Evolutionary conservation across 2,797 vertebrate species (phyloP).

Genomic region (Leptoclinus maculatus): DNA sequence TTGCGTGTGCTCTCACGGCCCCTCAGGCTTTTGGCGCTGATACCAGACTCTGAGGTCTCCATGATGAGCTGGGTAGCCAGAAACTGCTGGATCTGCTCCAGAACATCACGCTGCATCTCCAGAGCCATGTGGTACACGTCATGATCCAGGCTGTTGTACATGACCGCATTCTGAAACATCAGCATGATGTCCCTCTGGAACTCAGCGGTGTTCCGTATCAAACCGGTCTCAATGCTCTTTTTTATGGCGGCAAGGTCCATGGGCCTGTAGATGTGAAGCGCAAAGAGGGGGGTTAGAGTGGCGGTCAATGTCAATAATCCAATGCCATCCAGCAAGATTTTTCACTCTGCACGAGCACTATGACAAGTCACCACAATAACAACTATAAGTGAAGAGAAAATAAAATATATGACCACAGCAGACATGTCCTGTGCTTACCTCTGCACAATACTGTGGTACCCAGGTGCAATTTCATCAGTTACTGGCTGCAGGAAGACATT

Average conservation of each 20-base stretch:
- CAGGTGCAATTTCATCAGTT: constrained; percentile 97
- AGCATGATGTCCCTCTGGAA: constrained; percentile 98
- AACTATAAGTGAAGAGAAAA: background rate
- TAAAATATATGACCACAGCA: background rate
- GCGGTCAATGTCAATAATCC: background rate
- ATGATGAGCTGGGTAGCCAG: constrained; percentile 88
- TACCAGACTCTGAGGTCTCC: constrained; percentile 94
- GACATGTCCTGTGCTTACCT: constrained; percentile 83
- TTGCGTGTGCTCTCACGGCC: constrained; percentile 94
- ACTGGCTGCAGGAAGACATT: constrained; percentile 98
- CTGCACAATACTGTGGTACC: constrained; percentile 97
- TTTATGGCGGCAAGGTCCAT: constrained; percentile 96
- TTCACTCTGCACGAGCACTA: background rate
- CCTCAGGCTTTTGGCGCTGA: constrained; percentile 97
- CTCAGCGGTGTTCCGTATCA: constrained; percentile 89
- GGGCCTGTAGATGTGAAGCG: constrained; percentile 80
- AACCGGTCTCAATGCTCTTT: constrained; percentile 90
- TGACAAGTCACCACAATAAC: background rate
- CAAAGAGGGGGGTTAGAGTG: background rate
- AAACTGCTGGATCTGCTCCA: constrained; percentile 94
- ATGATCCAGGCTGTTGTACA: constrained; percentile 95
- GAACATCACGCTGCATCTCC: constrained; percentile 94
- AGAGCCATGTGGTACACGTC: constrained; percentile 92
- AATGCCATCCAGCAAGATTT: background rate
- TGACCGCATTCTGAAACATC: constrained; percentile 97